A percentile compares a stretch with the other conserved stretches of the same genome.
phyloP scores from a whole-genome alignment of 2,113 vertebrate species.

The Trochalopteron elliotii region DNA sequence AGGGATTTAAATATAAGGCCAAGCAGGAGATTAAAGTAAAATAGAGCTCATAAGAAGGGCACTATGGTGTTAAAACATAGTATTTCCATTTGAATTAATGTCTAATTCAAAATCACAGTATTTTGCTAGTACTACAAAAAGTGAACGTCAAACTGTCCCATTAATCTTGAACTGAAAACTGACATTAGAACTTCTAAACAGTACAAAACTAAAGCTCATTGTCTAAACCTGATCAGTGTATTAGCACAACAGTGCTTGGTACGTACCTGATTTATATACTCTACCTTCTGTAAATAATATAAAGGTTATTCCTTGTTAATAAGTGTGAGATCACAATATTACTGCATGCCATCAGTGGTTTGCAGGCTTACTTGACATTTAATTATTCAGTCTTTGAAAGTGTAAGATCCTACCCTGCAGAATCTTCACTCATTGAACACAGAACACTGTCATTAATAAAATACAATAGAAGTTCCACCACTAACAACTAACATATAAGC shows the following conservation, averaged over 20 bases:
- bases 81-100: slow-evolving; percentile 71
- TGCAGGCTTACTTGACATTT: slow-evolving; percentile 51
- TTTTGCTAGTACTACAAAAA: slow-evolving; percentile 78
- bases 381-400: slow-evolving; percentile 67
- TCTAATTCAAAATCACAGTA: slow-evolving; percentile 83
- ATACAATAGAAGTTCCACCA: slow-evolving; percentile 61
- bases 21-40: slow-evolving; percentile 76
- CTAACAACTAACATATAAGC: slow-evolving; percentile 59
- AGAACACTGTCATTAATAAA: slow-evolving; percentile 71
- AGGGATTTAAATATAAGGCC: slow-evolving; percentile 86
- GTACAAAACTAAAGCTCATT: slow-evolving; percentile 68
- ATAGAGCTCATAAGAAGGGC: slow-evolving; percentile 73
- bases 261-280: slow-evolving; percentile 80
- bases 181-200: slow-evolving; percentile 66
- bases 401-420: slow-evolving; percentile 77
- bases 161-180: slow-evolving; percentile 72
- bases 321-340: slow-evolving; percentile 58
- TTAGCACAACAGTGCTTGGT: slow-evolving; percentile 75
- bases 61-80: slow-evolving; percentile 77
- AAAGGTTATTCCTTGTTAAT: slow-evolving; percentile 69
- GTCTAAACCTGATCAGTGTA: slow-evolving; percentile 76
- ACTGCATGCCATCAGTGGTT: slow-evolving; percentile 48
- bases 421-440: slow-evolving; percentile 72
- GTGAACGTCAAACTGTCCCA: slow-evolving; percentile 71
- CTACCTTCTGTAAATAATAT: slow-evolving; percentile 74